Evolutionary conservation across 2,797 vertebrate genomes (phyloP), one percentile per base, ranked within the genome.

Genomic region (Sciurus carolinensis): DNA sequence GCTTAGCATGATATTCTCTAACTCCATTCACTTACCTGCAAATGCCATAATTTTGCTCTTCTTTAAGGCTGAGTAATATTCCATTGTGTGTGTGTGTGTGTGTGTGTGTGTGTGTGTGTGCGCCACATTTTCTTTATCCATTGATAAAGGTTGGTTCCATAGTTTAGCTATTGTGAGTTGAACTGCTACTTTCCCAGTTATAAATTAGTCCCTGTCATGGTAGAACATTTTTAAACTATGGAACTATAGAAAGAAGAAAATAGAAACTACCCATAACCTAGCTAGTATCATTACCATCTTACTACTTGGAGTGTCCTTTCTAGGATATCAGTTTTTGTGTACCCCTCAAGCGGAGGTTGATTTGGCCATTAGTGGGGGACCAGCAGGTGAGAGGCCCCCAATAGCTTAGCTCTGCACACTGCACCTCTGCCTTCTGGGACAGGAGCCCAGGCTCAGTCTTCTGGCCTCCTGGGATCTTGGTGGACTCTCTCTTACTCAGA

Each of bases 191-290:
- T 44, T 33, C 2, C 28, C 50, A 39, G 17, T 71, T 84, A 77
- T 83, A 94, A 92, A 77, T 83, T 75, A 77, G n/a, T 7, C 64
- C 26, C 17, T 87, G 59, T 36, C 4, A 10, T 94, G 59, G 72
- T 15, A 90, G 54, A 80, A 26, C 5, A 12, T 76, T 93, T 87
- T 82, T 18, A 81, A 95, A 93, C 77, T n/a, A 67, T 8, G 73
- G 36, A 15, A 92, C 36, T 54, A 14, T 39, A 62, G 52, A 82
- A 85, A 92, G 47, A 94, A 88, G 11, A 83, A 93, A 66, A 62
- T 8, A n/a, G 42, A 54, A 75, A n/a, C 13, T 26, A n/a, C 15
- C 24, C n/a, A n/a, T 44, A 81, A 7, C 54, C 42, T 71, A 80
- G 9, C n/a, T 75, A 33, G 28, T 17, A 69, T 52, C 5, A 44